Base-by-base conservation (phyloP, 2,888 invertebrate species). In the Nowickia ferox region DNA sequence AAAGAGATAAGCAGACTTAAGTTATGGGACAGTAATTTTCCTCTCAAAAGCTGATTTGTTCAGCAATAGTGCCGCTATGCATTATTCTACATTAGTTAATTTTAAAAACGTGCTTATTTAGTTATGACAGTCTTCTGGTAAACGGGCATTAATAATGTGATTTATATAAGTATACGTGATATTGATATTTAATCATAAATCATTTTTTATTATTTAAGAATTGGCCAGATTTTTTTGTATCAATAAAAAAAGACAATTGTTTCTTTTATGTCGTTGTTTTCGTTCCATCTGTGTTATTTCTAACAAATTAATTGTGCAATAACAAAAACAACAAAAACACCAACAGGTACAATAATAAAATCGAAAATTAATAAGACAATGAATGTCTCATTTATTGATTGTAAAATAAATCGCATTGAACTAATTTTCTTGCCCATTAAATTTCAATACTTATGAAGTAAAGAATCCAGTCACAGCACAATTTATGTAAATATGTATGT, bases 341-440 rank as follows among this genome's bases (percentile, higher is more conserved):
- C 8, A 51, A 30, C 17, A 38, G 66, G 15, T 19, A 9, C 17
- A 46, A 19, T 22, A 46, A 46, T 11, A 68, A 57, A 83, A 84
- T 83, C 30, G 72, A 55, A 77, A 71, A 44, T 59, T 59, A 53
- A 46, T 22, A 74, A 63, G 38, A 79, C 68, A 68, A 55, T 75
- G 84, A 68, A 55, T 75, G 84, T 84, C 69, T 84, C 42, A 78
- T 69, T 79, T 74, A 79, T 57, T 69, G 78, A 69, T 74, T 69
- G n/a, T n/a, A 30, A 69, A 69, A 84, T 78, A 84, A 84, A 79
- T 75, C 84, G 75, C 42, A 71, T 63, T 15, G 19, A 61, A 46
- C 55, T 44, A 30, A 57, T 46, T 59, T n/a, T 10, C 11, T n/a
- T 22, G 17, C 2, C n/a, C 44, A 19, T 22, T 46, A 42, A 44